Percentiles rank a stretch among this genome's conserved stretches.
Evolutionary conservation across 2,797 vertebrate genomes (phyloP).

Genomic region (Sardinella longiceps): DNA sequence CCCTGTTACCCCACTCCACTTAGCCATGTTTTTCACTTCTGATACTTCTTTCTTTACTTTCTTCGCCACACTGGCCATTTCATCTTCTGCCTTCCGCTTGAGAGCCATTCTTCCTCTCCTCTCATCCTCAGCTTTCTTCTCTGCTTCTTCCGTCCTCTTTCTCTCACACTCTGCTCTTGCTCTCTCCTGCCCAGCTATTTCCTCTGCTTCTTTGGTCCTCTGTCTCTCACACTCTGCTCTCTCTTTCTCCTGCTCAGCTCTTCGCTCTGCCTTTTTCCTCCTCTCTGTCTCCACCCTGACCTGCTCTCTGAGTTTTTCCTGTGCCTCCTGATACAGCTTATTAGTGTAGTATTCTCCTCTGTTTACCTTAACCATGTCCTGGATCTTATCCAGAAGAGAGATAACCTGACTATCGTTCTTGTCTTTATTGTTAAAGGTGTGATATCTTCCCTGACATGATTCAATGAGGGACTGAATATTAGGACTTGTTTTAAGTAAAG

Average conservation of each 20-base stretch:
- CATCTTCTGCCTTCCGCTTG: too few relatives aligned
- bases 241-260: neutral
- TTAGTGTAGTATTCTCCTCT: conserved; percentile 70
- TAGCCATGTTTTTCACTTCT: too few relatives aligned
- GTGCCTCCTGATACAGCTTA: conserved; percentile 69
- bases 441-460: conserved; percentile 69
- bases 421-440: conserved; percentile 74
- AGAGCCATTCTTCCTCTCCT: too few relatives aligned
- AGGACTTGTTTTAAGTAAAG: conserved; percentile 58
- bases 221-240: neutral
- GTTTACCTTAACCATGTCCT: conserved; percentile 69
- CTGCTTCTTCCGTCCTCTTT: neutral
- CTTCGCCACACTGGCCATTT: too few relatives aligned
- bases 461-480: conserved; percentile 65
- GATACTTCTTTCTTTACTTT: too few relatives aligned
- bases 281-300: neutral
- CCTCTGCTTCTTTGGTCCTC: neutral
- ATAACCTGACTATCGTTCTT: conserved; percentile 62
- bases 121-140: neutral
- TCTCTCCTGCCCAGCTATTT: rapidly evolving
- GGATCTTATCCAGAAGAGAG: conserved; percentile 68
- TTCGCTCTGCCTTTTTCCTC: neutral
- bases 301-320: conserved; percentile 56
- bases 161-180: neutral
- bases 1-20: too few relatives aligned